Conservation (phyloP, 2,113 vertebrate genomes). For the Aix galericulata region DNA sequence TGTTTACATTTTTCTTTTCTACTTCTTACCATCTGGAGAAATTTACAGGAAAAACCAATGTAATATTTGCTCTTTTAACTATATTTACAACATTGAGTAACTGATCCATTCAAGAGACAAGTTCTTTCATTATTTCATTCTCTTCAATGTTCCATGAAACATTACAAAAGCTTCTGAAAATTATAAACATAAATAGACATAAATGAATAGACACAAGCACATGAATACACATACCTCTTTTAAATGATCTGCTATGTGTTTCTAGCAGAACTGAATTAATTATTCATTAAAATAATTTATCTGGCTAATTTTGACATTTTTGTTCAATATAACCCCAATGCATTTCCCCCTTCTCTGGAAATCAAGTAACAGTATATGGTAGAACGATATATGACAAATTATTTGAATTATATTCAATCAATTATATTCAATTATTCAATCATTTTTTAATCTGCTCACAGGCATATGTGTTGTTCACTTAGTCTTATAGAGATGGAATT, state of each 20-base stretch:
- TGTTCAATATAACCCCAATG: background rate
- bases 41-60: background rate
- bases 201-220: background rate
- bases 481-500: background rate
- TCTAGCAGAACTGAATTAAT: background rate
- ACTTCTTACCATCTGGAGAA: background rate
- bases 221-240: background rate
- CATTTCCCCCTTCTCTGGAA: background rate
- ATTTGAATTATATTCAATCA: background rate
- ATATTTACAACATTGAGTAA: background rate
- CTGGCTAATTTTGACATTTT: background rate
- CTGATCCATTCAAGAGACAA: background rate
- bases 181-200: background rate
- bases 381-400: background rate
- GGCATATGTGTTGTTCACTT: background rate
- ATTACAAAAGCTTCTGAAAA: background rate
- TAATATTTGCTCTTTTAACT: background rate
- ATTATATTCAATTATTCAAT: background rate
- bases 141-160: background rate
- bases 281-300: background rate
- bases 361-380: background rate
- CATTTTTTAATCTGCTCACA: background rate
- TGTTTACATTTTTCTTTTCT: background rate
- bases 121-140: background rate
- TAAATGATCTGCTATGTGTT: background rate